Percentiles rank a stretch among this genome's conserved stretches.
phyloP scores from a whole-genome alignment of 2,888 invertebrate species.

The Oegoconia quadripuncta region DNA sequence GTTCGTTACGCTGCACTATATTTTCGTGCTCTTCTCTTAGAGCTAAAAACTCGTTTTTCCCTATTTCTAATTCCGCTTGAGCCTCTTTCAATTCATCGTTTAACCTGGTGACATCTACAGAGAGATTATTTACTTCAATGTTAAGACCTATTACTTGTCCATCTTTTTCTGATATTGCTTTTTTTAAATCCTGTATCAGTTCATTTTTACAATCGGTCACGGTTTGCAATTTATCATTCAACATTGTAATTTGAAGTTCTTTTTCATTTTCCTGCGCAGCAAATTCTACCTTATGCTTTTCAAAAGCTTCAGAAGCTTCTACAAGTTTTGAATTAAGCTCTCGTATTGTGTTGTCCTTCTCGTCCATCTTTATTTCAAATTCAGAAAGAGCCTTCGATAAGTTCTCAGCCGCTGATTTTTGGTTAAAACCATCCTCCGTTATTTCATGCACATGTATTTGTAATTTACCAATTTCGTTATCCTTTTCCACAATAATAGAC shows the following conservation, averaged over 20 bases:
- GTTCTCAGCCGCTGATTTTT: constrained; percentile 30
- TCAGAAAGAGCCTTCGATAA: constrained; percentile 30
- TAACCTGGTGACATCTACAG: constrained; percentile 41
- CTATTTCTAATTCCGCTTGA: constrained; percentile 57
- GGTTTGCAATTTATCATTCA: constrained; percentile 64
- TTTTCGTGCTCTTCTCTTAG: constrained; percentile 51
- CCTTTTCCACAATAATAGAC: constrained; percentile 26
- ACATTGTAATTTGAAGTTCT: constrained; percentile 46
- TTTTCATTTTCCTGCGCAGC: constrained; percentile 63
- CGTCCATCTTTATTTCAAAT: constrained; percentile 29
- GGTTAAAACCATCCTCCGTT: constrained; percentile 28
- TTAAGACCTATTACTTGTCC: constrained; percentile 51
- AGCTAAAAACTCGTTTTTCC: constrained; percentile 48
- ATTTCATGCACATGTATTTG: constrained; percentile 32
- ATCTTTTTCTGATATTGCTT: constrained; percentile 51
- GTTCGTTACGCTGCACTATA: constrained; percentile 38
- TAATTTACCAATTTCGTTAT: constrained; percentile 32
- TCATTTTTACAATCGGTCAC: constrained; percentile 48
- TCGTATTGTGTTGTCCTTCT: constrained; percentile 33
- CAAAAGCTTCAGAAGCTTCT: constrained; percentile 28
- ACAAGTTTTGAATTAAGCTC: constrained; percentile 29
- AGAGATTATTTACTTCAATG: constrained; percentile 53
- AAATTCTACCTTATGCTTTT: constrained; percentile 54
- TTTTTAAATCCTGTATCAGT: constrained; percentile 47
- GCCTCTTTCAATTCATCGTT: constrained; percentile 55